These are phyloP conservation scores for Adela reaumurella DNA, from an alignment of 2,888 invertebrate species.

Conservation along the genomic window DNA sequence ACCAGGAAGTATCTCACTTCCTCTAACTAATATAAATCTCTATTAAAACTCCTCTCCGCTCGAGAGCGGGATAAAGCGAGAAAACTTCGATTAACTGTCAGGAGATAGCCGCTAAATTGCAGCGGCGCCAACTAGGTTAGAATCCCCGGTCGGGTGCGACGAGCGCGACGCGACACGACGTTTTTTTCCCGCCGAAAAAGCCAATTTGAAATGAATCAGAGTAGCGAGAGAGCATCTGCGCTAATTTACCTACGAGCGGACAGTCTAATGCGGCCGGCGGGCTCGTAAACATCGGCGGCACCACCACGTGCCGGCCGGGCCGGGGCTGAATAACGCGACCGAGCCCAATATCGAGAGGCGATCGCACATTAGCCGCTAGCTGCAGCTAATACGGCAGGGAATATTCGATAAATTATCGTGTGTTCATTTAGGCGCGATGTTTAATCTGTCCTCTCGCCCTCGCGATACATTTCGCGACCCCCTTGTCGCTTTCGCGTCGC, in stretches of 20 bases:
- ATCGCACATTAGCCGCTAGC: not conserved
- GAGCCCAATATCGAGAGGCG: constrained; percentile 49
- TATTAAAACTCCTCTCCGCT: not conserved
- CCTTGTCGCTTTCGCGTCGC: too few relatives aligned
- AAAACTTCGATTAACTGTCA: not conserved
- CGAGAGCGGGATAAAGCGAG: not conserved
- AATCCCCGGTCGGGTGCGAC: not conserved
- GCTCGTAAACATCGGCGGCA: constrained; percentile 39
- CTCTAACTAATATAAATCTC: not conserved
- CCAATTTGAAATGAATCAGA: constrained; percentile 57
- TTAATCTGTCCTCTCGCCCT: constrained; percentile 40
- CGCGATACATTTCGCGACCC: constrained; percentile 29
- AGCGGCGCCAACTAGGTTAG: not conserved
- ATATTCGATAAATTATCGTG: constrained; percentile 50
- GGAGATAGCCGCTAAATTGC: not conserved
- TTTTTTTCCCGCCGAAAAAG: constrained; percentile 49
- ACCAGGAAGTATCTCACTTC: too few relatives aligned
- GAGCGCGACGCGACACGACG: constrained; percentile 30
- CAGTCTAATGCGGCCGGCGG: constrained; percentile 53
- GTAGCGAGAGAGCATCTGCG: constrained; percentile 54
- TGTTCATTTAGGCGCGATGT: constrained; percentile 54
- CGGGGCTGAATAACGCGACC: constrained; percentile 43
- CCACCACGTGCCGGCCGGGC: not conserved
- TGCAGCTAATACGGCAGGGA: constrained; percentile 50
- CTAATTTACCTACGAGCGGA: constrained; percentile 57